Base-by-base conservation (phyloP, 1,140 invertebrate species). In the Aphaenogaster floridana region DNA sequence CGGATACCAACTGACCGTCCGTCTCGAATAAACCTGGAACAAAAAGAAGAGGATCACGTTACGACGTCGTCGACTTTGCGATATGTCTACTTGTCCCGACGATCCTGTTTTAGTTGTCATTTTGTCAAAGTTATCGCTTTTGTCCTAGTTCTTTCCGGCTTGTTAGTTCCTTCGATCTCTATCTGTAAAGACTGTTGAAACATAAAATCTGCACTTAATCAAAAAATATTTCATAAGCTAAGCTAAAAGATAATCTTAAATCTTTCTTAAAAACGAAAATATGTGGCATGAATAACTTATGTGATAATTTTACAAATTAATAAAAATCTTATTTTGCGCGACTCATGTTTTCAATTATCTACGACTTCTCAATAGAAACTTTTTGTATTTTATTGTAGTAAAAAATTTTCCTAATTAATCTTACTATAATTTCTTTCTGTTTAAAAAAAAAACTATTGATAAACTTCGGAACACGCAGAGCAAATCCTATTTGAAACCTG, bases 21-120 rank as follows among this genome's bases (percentile, higher is more conserved):
- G 97, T 97, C 91, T 97, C 96, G 93, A 97, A 98, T 80, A 97
- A 95, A 94, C 97, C 97, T 98, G 95, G n/a, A 96, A 96, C 91
- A 92, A 63, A 91, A 90, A 86, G 7, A 6, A n/a, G 13, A 57
- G 45, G 50, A 68, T 45, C 42, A 0, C 7, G 17, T 76, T 61
- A 76, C 66, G 15, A 81, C 39, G 13, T 77, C 57, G 57, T 77
- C 21, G 54, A 61, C 15, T 59, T 61, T 77, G 21, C 39, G 74
- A 28, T 39, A 76, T 54, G 72, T 54, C 72, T 9, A 45, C 57
- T 42, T 34, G 39, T 63, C 39, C 57, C 15, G 15, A 63, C 50
- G 13, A 48, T 52, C 21, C 11, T n/a, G 6, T 76, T 77, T 77
- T 34, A 59, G 11, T 69, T 50, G 66, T 48, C 50, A 74, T 54